Evolutionary conservation across 1,140 invertebrate genomes (phyloP).

Genomic region (Meloidogyne chitwoodi): DNA sequence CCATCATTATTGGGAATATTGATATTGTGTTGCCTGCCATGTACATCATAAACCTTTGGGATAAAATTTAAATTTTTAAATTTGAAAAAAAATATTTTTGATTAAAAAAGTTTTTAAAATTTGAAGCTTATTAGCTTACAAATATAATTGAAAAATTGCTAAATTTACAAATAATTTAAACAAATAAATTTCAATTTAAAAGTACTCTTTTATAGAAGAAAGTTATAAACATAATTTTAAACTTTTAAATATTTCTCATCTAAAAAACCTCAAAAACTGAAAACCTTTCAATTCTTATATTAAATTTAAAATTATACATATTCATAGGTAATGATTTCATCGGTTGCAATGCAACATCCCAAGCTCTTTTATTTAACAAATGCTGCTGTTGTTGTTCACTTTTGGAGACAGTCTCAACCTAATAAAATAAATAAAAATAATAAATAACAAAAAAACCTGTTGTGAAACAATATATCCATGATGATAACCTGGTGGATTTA

Average conservation of each 20-base stretch:
- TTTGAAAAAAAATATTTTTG: too few relatives aligned
- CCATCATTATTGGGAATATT: constrained; percentile 99
- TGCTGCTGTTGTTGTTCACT: constrained; percentile 40
- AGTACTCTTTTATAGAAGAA: too few relatives aligned
- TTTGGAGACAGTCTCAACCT: constrained; percentile 18
- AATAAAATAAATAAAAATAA: not conserved
- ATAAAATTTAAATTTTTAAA: too few relatives aligned
- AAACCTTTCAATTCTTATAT: too few relatives aligned
- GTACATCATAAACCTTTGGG: constrained; percentile 49
- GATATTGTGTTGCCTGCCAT: constrained; percentile 89
- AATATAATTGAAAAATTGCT: too few relatives aligned
- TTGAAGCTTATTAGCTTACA: too few relatives aligned
- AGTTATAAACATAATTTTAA: too few relatives aligned
- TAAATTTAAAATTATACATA: constrained; percentile 61
- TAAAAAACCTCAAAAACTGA: too few relatives aligned
- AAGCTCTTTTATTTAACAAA: constrained; percentile 70
- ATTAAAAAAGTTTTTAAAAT: too few relatives aligned
- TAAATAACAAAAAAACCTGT: constrained; percentile 12
- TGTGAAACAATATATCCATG: constrained; percentile 23
- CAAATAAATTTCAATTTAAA: too few relatives aligned
- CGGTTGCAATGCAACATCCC: constrained; percentile 91
- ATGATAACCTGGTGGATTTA: constrained; percentile 42
- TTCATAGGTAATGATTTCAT: constrained; percentile 95
- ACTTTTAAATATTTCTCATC: too few relatives aligned
- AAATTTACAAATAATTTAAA: too few relatives aligned